Percentiles rank a stretch among this genome's conserved stretches.
Conservation (phyloP, 2,113 vertebrate genomes). For the Tragelaphus imberbis region DNA sequence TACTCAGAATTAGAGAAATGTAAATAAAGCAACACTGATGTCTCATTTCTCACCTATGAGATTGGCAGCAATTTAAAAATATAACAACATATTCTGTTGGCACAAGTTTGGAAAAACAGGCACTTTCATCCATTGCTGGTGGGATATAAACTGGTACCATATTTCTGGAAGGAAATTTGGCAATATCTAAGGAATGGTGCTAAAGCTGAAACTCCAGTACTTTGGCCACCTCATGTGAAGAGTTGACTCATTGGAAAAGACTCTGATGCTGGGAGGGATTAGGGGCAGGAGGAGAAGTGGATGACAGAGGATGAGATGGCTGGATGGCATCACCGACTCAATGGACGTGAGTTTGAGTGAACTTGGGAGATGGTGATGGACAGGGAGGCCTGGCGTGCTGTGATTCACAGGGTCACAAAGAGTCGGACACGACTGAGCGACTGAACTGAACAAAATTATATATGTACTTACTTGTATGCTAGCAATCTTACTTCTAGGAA, state of each 20-base stretch:
- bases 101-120: not conserved
- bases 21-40: not conserved
- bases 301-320: too few relatives aligned
- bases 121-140: not conserved
- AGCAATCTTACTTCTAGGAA: not conserved
- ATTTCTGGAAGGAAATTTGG: not conserved
- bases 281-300: too few relatives aligned
- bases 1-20: conserved; percentile 11
- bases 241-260: too few relatives aligned
- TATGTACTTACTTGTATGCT: not conserved
- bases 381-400: too few relatives aligned
- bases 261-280: too few relatives aligned
- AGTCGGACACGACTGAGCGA: too few relatives aligned
- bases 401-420: too few relatives aligned
- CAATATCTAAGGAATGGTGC: not conserved
- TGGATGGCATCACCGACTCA: too few relatives aligned
- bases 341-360: too few relatives aligned
- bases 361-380: too few relatives aligned
- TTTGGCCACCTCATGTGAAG: too few relatives aligned
- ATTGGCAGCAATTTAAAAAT: not conserved
- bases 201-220: too few relatives aligned
- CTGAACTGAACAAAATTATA: not conserved
- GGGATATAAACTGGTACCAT: not conserved
- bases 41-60: not conserved
- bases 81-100: not conserved